Evolutionary conservation across 2,113 vertebrate species (phyloP), one percentile per base, ranked within the genome.

Genomic region (Rhea americana): DNA sequence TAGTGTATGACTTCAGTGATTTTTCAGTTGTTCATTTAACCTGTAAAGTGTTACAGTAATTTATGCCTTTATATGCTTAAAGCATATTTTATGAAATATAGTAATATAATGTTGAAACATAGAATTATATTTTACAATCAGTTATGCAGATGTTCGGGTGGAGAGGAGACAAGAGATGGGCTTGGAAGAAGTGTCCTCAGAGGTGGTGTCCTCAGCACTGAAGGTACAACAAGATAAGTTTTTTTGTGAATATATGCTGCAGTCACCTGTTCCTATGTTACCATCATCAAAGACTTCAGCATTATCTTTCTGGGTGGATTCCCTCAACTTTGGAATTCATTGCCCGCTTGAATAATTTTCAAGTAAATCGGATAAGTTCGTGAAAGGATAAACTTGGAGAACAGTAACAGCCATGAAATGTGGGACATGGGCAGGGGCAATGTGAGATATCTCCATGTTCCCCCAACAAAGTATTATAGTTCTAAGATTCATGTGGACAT

Each of bases 101-200:
- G 24, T 22, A 56, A 16, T 63, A 51, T 22, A 26, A 26, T 56
- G n/a, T 58, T 81, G 53, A 86, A 82, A 61, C 7, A 74, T 4
- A 53, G 62, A 86, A 35, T 75, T 68, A 14, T 37, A 13, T 78
- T 96, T 93, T 93, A 53, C 56, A 30, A 89, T 86, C 95, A 98
- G 98, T 96, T 98, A 98, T 12, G 97, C 98, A 41, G 98, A 98
- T 81, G 98, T 98, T 94, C 98, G 95, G 18, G 97, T 98, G 71
- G 98, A 98, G 70, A 97, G 98, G 76, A 98, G 97, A 85, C 98
- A 97, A 88, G 97, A 97, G 87, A 85, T 97, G 93, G 96, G 96
- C 66, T 93, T 98, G 95, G 97, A 98, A 94, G 97, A 98, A 70
- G 95, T 94, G 2, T 93, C 97, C 35, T 85, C 97, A 16, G 97